phyloP scores from a whole-genome alignment of 2,888 invertebrate genomes.

The Cantharis rustica region DNA sequence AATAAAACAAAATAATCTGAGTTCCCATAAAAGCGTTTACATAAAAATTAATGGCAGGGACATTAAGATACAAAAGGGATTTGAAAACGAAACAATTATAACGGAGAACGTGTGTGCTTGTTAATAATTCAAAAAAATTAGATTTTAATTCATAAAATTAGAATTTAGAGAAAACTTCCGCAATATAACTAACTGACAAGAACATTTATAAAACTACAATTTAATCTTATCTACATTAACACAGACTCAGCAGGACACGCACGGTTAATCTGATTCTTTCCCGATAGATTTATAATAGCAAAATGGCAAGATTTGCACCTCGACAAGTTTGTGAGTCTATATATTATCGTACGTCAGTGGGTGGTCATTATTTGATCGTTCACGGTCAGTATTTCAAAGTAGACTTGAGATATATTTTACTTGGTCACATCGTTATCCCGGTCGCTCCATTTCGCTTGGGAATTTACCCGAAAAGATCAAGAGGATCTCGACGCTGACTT shows the following conservation, averaged over 20 bases:
- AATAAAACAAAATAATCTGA: neutral
- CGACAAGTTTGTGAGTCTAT: slow-evolving; percentile 23
- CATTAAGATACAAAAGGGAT: neutral
- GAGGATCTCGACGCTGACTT: neutral
- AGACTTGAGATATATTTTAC: slow-evolving; percentile 24
- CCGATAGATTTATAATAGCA: slow-evolving; percentile 20
- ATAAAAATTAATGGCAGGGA: neutral
- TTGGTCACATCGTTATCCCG: slow-evolving; percentile 28
- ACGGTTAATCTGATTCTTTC: slow-evolving; percentile 11
- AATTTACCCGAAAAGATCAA: slow-evolving; percentile 14
- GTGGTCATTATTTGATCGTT: slow-evolving; percentile 37
- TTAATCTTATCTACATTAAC: slow-evolving; percentile 14
- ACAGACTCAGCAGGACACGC: slow-evolving; percentile 14
- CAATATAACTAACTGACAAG: slow-evolving; percentile 6
- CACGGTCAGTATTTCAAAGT: slow-evolving; percentile 34
- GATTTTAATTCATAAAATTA: neutral
- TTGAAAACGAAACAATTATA: neutral
- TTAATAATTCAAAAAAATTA: neutral
- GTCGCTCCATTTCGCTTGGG: slow-evolving; percentile 25
- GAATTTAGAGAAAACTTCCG: slow-evolving; percentile 9
- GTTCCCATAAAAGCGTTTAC: neutral
- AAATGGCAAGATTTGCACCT: slow-evolving; percentile 25
- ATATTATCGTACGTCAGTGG: slow-evolving; percentile 24
- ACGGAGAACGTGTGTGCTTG: neutral
- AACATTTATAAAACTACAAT: slow-evolving; percentile 12